phyloP scores from a whole-genome alignment of 2,888 invertebrate genomes.

The Pristionchus entomophagus region DNA sequence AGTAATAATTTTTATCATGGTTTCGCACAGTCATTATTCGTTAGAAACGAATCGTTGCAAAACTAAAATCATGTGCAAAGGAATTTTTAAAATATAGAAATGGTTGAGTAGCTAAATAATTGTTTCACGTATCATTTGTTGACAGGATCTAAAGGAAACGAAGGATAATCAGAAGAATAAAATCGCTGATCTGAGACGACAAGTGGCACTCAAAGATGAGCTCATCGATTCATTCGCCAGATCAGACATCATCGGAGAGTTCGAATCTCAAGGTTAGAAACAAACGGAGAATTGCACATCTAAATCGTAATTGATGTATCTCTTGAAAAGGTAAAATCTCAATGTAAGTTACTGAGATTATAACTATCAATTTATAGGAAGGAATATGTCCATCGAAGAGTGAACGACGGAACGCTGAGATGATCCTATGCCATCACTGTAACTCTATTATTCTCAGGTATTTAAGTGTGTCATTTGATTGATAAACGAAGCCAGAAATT shows the following conservation, averaged over 20 bases:
- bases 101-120: too few species aligned
- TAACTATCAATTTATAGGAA: background rate
- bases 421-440: background rate
- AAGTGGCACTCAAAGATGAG: conserved; percentile 64
- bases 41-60: too few species aligned
- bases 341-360: background rate
- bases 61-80: too few species aligned
- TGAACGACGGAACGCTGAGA: background rate
- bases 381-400: background rate
- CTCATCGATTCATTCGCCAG: conserved; percentile 61
- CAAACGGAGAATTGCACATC: background rate
- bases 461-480: background rate
- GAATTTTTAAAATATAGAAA: too few species aligned
- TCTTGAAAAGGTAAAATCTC: background rate
- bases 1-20: too few species aligned
- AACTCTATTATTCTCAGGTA: background rate
- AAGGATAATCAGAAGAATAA: conserved; percentile 40
- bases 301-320: background rate
- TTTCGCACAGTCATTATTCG: too few species aligned
- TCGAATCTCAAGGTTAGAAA: background rate
- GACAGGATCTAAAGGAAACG: conserved; percentile 11
- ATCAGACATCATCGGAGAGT: conserved; percentile 52
- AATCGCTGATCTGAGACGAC: conserved; percentile 50
- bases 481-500: too few species aligned
- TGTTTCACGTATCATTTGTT: background rate